Percentiles rank a stretch among this genome's conserved stretches.
phyloP scores from a whole-genome alignment of 2,113 vertebrate genomes.

The Canis aureus region DNA sequence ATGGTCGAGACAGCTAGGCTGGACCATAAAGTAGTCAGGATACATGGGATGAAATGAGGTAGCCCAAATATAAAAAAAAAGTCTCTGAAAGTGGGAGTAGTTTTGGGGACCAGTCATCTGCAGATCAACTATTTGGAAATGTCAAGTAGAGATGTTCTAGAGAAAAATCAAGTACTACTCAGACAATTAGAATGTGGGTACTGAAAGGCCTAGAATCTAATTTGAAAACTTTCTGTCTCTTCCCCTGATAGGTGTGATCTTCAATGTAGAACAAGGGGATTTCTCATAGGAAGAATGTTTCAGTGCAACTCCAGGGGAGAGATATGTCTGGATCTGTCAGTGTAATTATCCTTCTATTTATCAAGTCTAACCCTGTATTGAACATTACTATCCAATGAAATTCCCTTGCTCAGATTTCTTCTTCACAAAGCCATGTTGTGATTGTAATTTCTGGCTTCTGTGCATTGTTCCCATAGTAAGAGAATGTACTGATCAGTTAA shows the following conservation, averaged over 20 bases:
- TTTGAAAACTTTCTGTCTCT: not conserved
- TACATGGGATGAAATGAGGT: not conserved
- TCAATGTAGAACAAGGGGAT: not conserved
- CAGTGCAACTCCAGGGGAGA: not conserved
- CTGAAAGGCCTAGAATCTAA: not conserved
- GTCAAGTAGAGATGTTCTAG: not conserved
- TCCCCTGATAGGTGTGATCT: not conserved
- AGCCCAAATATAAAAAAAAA: too few relatives aligned
- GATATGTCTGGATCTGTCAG: not conserved
- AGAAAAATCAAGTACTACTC: not conserved
- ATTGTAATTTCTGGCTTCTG: not conserved
- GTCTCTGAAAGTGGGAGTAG: not conserved
- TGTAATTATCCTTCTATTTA: not conserved
- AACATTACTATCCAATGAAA: not conserved
- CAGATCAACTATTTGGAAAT: not conserved
- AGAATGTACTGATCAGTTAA: not conserved
- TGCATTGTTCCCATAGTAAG: not conserved
- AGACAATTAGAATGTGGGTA: not conserved
- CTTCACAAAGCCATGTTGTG: not conserved
- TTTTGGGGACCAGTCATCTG: not conserved
- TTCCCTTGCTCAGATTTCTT: not conserved
- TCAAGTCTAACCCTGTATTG: not conserved
- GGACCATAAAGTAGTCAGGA: not conserved
- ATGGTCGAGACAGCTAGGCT: not conserved
- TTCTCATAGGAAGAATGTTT: not conserved